Conservation (phyloP, 2,888 invertebrate genomes). For the Ptilodon capucinus region DNA sequence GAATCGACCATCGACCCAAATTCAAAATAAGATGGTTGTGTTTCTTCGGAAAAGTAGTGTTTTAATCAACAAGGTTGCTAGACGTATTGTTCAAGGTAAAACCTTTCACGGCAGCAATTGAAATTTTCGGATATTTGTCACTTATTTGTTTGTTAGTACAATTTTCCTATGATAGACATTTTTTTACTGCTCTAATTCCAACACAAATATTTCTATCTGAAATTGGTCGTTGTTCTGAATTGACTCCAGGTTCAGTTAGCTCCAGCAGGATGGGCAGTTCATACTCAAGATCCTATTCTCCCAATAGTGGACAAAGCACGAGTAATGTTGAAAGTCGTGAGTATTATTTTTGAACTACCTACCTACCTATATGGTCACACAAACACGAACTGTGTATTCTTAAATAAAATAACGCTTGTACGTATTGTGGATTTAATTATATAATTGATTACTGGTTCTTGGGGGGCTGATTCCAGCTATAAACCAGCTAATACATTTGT, state of each 20-base stretch:
- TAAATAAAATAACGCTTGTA: too few relatives aligned
- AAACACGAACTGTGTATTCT: too few relatives aligned
- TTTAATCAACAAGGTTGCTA: conserved; percentile 52
- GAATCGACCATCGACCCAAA: background rate
- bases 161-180: conserved; percentile 8
- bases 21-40: conserved; percentile 26
- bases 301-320: conserved; percentile 52
- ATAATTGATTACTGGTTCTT: too few relatives aligned
- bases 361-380: background rate
- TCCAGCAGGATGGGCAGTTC: conserved; percentile 67
- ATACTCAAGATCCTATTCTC: conserved; percentile 72
- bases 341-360: conserved; percentile 28
- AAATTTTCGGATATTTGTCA: background rate
- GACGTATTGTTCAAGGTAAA: conserved; percentile 66
- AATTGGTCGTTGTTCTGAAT: background rate
- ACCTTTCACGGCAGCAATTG: conserved; percentile 40
- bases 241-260: conserved; percentile 29
- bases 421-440: too few relatives aligned
- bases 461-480: too few relatives aligned
- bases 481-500: too few relatives aligned
- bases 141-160: background rate
- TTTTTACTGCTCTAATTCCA: too few relatives aligned
- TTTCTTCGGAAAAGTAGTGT: conserved; percentile 42
- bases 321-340: conserved; percentile 51
- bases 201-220: background rate